Conservation (phyloP, 2,888 invertebrate genomes). For the Epicampocera succincta region DNA sequence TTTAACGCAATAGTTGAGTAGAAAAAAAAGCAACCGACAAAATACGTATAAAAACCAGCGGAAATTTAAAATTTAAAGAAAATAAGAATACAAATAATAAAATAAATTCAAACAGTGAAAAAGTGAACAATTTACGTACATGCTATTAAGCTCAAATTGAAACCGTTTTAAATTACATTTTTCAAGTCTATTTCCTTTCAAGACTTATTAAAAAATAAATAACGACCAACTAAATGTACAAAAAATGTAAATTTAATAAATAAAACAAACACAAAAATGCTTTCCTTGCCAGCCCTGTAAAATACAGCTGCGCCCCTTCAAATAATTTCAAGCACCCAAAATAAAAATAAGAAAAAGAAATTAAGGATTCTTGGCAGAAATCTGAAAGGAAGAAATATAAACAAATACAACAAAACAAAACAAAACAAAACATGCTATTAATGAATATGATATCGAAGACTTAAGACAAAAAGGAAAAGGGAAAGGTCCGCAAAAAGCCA, state of each 20-base stretch:
- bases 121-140: neutral
- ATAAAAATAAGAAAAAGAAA: neutral
- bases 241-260: neutral
- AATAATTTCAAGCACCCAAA: neutral
- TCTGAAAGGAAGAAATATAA: neutral
- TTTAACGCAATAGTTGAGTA: neutral
- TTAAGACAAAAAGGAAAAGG: constrained; percentile 10
- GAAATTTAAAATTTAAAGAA: constrained; percentile 49
- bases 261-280: neutral
- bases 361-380: neutral
- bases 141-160: constrained; percentile 9
- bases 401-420: constrained; percentile 7
- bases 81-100: neutral
- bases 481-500: neutral
- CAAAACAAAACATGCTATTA: constrained; percentile 5
- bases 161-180: neutral
- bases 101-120: neutral
- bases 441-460: constrained; percentile 17
- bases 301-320: constrained; percentile 25
- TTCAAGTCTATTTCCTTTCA: constrained; percentile 8
- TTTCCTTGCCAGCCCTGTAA: neutral
- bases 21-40: neutral
- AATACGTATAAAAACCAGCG: constrained; percentile 8
- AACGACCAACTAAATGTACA: neutral
- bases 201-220: neutral